Conservation (phyloP, 2,888 invertebrate species). For the Caenorhabditis afra region DNA sequence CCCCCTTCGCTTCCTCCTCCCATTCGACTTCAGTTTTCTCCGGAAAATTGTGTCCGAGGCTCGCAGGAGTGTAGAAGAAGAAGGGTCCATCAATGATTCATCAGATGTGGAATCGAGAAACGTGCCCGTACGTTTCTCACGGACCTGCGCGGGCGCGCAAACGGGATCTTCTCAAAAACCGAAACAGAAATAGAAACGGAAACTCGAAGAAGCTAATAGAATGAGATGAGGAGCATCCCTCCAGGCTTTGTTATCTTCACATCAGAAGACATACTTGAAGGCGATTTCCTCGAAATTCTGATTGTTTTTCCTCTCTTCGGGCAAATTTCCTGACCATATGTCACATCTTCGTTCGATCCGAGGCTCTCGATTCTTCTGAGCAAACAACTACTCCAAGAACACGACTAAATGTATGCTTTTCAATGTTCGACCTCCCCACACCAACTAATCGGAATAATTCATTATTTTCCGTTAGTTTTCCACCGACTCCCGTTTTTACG, state of each 20-base stretch:
- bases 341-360: neutral
- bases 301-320: slow-evolving; percentile 30
- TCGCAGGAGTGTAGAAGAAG: too few relatives aligned
- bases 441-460: slow-evolving; percentile 31
- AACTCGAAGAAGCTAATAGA: too few relatives aligned
- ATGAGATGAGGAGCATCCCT: too few relatives aligned
- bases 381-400: slow-evolving; percentile 5
- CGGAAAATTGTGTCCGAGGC: too few relatives aligned
- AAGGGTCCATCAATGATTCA: slow-evolving; percentile 48
- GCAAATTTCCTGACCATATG: slow-evolving; percentile 20
- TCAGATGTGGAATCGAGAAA: slow-evolving; percentile 15
- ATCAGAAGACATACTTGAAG: neutral
- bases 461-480: slow-evolving; percentile 29
- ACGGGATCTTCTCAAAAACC: neutral
- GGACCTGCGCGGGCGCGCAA: slow-evolving; percentile 5
- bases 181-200: slow-evolving; percentile 15
- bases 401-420: slow-evolving; percentile 1
- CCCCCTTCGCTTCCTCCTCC: too few relatives aligned
- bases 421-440: slow-evolving; percentile 12
- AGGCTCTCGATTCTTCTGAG: neutral
- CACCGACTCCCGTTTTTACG: neutral
- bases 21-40: too few relatives aligned
- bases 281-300: slow-evolving; percentile 6
- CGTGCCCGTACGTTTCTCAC: slow-evolving; percentile 31
- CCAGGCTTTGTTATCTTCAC: too few relatives aligned